These are phyloP conservation scores for Lasioglossum albipes DNA, from an alignment of 1,140 invertebrate genomes.

Conservation along the genomic window DNA sequence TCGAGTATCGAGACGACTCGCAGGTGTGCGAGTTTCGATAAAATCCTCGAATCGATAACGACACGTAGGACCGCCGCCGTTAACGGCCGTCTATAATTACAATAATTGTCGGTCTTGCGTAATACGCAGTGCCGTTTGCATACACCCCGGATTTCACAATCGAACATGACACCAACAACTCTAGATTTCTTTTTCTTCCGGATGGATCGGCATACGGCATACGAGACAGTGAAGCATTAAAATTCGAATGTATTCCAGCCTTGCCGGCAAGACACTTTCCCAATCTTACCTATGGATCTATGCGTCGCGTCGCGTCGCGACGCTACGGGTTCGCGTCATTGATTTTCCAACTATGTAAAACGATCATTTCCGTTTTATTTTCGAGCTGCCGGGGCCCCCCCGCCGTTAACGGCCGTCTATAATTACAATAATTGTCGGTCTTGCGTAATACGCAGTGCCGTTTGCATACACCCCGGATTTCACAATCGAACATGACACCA, in stretches of 20 bases:
- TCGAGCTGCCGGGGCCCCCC: no score
- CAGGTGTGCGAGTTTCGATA: background rate
- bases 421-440: background rate
- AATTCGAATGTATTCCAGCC: constrained; percentile 12
- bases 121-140: no score
- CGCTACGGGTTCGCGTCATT: background rate
- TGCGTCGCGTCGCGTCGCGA: constrained; percentile 11
- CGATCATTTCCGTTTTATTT: no score
- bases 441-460: background rate
- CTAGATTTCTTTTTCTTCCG: background rate
- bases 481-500: background rate
- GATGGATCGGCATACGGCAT: background rate
- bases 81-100: background rate
- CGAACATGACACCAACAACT: no score
- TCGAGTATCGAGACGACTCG: background rate
- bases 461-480: background rate
- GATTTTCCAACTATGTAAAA: no score
- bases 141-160: background rate
- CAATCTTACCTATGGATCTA: constrained; percentile 21
- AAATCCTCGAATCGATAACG: background rate
- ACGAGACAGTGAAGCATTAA: background rate
- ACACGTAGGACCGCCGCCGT: background rate
- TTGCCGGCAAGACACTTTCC: background rate
- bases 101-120: background rate
- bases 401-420: background rate